Base-by-base conservation (phyloP, 2,888 invertebrate species). In the Amiota communis region DNA sequence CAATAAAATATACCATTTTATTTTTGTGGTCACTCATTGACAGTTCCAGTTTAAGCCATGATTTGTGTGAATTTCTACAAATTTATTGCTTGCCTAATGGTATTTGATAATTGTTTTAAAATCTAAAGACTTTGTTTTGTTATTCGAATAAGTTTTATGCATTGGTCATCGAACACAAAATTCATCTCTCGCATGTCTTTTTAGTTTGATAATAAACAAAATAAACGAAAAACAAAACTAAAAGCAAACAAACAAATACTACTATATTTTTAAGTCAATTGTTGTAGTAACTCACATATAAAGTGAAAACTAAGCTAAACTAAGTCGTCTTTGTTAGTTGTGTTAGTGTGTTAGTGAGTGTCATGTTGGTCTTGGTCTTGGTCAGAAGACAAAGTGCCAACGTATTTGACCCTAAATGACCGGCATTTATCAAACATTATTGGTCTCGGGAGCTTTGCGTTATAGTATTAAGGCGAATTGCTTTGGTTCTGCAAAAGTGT, bases 391-490 rank as follows among this genome's bases (percentile, higher is more conserved):
- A 51, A 74, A 74, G 64, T 51, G 79, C 76, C 67, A 79, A 81
- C 82, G 84, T 81, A 85, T 85, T 85, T 84, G 82, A 80, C 83
- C 85, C 85, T 87, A 86, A 87, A 87, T 81, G 85, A 79, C 82
- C 81, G 78, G 79, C 86, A 86, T 86, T 86, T 86, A 86, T 86
- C 86, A 86, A 87, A 80, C 81, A 82, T 86, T 86, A 86, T 86
- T 87, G 86, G 82, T 86, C 86, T 84, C 86, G 79, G 83, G 87
- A 83, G 86, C 77, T 83, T 81, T 36, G 36, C 36, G 2, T 36
- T 36, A 36, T 78, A n/a, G n/a, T n/a, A 79, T 77, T 78, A 83
- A 59, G 83, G 87, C 83, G 87, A 87, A 83, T 86, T 86, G 86
- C 59, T 12, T 17, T 15, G 59, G 59, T 12, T 1, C 59, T 20